Evolutionary conservation across 1,140 invertebrate species (phyloP), one percentile per base, ranked within the genome.

Genomic region (Drosophila ironensis): DNA sequence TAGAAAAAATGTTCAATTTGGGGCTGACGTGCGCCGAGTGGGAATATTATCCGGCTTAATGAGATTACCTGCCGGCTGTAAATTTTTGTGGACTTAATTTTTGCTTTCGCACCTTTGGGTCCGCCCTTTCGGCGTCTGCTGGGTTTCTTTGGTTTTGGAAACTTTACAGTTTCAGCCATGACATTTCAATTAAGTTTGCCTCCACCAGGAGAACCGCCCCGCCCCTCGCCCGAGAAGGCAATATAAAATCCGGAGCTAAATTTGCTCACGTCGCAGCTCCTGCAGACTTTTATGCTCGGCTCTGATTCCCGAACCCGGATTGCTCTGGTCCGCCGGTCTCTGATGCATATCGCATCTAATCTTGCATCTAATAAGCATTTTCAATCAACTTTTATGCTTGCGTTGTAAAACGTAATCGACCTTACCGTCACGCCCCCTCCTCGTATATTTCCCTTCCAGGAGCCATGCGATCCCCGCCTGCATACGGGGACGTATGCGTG

Each of bases 281-380:
- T 35, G 19, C 16, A 45, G 68, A 80, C 3, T 87, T 84, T 84
- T 80, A 86, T 84, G 80, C 75, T 60, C 57, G 71, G 41, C 59
- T 72, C 47, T 78, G 74, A 84, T 78, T 84, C 70, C 35, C 60
- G 59, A 78, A 59, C 70, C 59, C 37, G 68, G 69, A 82, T 51
- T 77, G 72, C 45, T 38, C 35, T 30, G 64, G 72, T 61, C 53
- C 22, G 44, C 16, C n/a, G 51, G 45, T 67, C 35, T 50, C 22
- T 45, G 68, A 54, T 72, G 67, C 69, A 72, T 76, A 84, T 80
- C 80, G 60, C 78, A 89, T 87, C 87, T 89, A 88, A 89, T 88
- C 87, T 89, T 87, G 87, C 78, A 88, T 89, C 87, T 89, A 89
- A 89, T 89, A 89, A 89, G 87, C 87, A 88, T 89, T 89, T 89